phyloP scores from a whole-genome alignment of 2,113 vertebrate genomes.

The Leucopternis melanops region DNA sequence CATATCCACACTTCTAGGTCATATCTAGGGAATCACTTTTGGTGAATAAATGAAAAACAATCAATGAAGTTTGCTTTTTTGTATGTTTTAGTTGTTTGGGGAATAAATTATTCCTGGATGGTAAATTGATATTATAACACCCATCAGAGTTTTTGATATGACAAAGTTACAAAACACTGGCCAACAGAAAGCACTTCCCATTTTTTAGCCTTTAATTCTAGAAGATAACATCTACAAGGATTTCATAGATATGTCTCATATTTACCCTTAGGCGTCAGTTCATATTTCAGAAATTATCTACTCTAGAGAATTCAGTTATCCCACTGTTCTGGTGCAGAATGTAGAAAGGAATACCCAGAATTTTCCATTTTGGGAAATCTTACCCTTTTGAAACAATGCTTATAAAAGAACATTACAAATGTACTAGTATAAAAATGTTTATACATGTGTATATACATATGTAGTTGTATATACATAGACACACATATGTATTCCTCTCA shows the following conservation, averaged over 20 bases:
- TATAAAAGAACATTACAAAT: background rate
- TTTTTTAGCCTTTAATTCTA: conserved; percentile 11
- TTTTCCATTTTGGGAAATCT: background rate
- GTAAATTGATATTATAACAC: background rate
- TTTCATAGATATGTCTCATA: conserved; percentile 6
- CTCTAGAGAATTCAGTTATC: background rate
- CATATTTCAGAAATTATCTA: conserved; percentile 17
- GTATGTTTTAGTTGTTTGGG: background rate
- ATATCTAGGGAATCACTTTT: background rate
- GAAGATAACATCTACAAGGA: background rate
- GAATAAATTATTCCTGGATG: background rate
- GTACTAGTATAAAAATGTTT: background rate
- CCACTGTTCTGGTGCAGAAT: background rate
- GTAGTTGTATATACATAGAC: background rate
- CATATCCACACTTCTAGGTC: background rate
- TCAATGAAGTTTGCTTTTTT: background rate
- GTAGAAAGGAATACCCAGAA: background rate
- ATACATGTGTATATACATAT: fast-evolving
- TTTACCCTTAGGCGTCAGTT: background rate
- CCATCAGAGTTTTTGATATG: background rate
- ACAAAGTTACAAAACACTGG: background rate
- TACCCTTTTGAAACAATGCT: background rate
- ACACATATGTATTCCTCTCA: background rate
- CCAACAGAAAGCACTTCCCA: background rate
- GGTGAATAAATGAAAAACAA: background rate